phyloP scores from a whole-genome alignment of 2,113 vertebrate genomes.

The Brachyistius frenatus region DNA sequence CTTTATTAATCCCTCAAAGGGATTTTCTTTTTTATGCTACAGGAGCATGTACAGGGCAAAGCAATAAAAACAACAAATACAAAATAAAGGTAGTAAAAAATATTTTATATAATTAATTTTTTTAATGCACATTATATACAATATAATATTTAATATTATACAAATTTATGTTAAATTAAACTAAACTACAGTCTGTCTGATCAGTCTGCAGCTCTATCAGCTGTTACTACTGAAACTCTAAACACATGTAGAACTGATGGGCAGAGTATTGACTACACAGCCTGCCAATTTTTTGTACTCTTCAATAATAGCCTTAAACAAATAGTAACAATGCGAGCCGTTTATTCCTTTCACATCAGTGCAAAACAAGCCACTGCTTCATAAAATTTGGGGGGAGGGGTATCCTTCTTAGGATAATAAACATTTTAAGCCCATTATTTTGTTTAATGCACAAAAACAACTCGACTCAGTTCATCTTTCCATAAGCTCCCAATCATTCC shows the following conservation, averaged over 20 bases:
- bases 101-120: too few species aligned
- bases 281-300: background rate
- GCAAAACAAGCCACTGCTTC: slow-evolving; percentile 1
- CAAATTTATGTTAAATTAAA: too few species aligned
- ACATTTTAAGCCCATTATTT: too few species aligned
- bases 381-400: background rate
- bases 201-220: background rate
- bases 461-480: background rate
- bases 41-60: too few species aligned
- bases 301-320: background rate
- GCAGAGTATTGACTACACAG: slow-evolving; percentile 1
- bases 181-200: too few species aligned
- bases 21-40: too few species aligned
- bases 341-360: slow-evolving; percentile 8
- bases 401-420: background rate
- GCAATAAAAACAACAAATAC: too few species aligned
- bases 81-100: too few species aligned
- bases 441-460: slow-evolving; percentile 16
- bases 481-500: slow-evolving; percentile 1
- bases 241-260: slow-evolving; percentile 10
- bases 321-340: background rate
- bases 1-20: too few species aligned
- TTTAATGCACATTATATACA: too few species aligned
- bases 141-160: too few species aligned
- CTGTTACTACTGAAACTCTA: slow-evolving; percentile 2